phyloP scores from a whole-genome alignment of 1,140 invertebrate genomes.

The Arion vulgaris region DNA sequence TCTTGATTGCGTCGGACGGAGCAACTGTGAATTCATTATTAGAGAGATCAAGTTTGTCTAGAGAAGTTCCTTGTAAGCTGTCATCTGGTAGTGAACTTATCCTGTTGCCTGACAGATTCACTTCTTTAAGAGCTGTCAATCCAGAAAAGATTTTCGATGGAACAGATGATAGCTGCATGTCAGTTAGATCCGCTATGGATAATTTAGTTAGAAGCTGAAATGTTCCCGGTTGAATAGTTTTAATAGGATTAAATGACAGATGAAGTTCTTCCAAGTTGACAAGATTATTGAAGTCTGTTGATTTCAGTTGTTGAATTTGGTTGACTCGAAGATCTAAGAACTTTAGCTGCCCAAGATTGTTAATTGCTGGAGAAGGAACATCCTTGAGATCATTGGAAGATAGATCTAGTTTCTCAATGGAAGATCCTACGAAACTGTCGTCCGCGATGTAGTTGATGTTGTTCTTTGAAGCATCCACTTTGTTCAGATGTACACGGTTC shows the following conservation, averaged over 20 bases:
- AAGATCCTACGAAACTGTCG: conserved; percentile 47
- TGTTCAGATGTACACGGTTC: conserved; percentile 42
- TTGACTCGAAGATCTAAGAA: conserved; percentile 35
- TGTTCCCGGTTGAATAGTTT: conserved; percentile 40
- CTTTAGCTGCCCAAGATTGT: conserved; percentile 12
- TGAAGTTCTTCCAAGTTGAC: conserved; percentile 42
- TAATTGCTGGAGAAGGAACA: conserved; percentile 45
- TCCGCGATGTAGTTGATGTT: conserved; percentile 40
- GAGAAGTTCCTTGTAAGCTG: conserved; percentile 45
- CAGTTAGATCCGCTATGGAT: conserved; percentile 40
- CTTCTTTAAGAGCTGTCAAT: conserved; percentile 39
- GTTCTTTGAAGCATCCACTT: conserved; percentile 44
- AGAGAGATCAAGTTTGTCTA: conserved; percentile 49
- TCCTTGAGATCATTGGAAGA: conserved; percentile 48
- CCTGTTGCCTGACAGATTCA: conserved; percentile 44
- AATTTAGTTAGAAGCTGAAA: conserved; percentile 45
- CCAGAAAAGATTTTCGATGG: conserved; percentile 42
- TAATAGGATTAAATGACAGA: conserved; percentile 47
- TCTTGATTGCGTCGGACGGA: conserved; percentile 41
- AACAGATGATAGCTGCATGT: conserved; percentile 44
- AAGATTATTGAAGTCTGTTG: conserved; percentile 49
- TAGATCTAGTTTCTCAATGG: conserved; percentile 49
- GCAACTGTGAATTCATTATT: conserved; percentile 49
- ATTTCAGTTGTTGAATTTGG: conserved; percentile 26
- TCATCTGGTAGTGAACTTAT: conserved; percentile 40